Conservation (phyloP, 2,888 invertebrate species). For the Epinotia bilunana region DNA sequence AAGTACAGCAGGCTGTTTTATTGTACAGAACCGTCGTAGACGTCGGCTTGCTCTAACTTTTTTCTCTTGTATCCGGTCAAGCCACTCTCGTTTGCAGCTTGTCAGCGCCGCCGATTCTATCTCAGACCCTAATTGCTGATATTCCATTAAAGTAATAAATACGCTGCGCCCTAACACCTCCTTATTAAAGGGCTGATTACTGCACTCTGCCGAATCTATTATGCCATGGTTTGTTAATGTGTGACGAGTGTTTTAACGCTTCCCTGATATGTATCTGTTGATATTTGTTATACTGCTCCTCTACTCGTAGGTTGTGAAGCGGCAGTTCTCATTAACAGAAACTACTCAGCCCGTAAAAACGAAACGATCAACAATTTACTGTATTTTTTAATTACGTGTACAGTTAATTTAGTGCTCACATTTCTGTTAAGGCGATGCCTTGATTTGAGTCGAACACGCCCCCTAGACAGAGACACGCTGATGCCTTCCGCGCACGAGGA, state of each 20-base stretch:
- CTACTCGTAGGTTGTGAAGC: conserved; percentile 50
- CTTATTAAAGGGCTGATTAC: conserved; percentile 77
- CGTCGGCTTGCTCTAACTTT: conserved; percentile 3
- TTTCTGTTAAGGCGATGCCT: not conserved
- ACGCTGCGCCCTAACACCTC: conserved; percentile 78
- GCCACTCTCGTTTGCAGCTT: conserved; percentile 83
- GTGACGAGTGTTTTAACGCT: conserved; percentile 70
- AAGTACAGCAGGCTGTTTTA: conserved; percentile 11
- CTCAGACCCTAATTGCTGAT: conserved; percentile 80
- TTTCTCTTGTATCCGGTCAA: conserved; percentile 68
- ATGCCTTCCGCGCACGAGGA: too few species aligned
- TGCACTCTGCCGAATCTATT: conserved; percentile 76
- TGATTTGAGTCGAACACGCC: too few species aligned
- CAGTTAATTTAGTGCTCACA: not conserved
- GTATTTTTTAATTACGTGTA: not conserved
- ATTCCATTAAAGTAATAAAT: conserved; percentile 83
- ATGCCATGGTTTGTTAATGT: conserved; percentile 75
- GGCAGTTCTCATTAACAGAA: not conserved
- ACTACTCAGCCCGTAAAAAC: not conserved
- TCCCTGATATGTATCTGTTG: conserved; percentile 64
- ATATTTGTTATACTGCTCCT: conserved; percentile 69
- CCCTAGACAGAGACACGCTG: too few species aligned
- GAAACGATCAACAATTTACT: not conserved
- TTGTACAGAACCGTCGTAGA: conserved; percentile 38
- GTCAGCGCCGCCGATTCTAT: conserved; percentile 83